phyloP scores from a whole-genome alignment of 1,140 invertebrate genomes.

The Laodelphax striatellus region DNA sequence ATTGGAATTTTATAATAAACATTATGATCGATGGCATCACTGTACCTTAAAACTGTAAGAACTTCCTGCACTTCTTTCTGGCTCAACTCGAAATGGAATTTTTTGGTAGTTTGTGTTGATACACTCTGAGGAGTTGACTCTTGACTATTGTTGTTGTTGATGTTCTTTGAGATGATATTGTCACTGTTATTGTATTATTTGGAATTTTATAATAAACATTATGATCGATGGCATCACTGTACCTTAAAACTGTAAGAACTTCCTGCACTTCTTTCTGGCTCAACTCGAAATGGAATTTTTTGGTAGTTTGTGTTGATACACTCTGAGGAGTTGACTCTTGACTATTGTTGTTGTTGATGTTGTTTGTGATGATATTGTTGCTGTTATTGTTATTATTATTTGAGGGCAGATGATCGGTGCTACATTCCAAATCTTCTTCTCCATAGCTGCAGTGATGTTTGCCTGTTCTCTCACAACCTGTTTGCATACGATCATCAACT shows the following conservation, averaged over 20 bases:
- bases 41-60: conserved; percentile 30
- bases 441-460: conserved; percentile 50
- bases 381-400: not conserved
- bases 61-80: conserved; percentile 37
- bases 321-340: not conserved
- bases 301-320: not conserved
- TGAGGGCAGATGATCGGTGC: not conserved
- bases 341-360: not conserved
- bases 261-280: conserved; percentile 37
- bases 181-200: too few relatives aligned
- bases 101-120: conserved; percentile 8
- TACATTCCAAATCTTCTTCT: conserved; percentile 22
- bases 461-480: conserved; percentile 52
- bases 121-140: not conserved
- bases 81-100: conserved; percentile 35
- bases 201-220: too few relatives aligned
- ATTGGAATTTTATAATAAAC: too few relatives aligned
- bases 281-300: conserved; percentile 33
- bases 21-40: too few relatives aligned
- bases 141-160: not conserved
- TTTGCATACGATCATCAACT: conserved; percentile 55
- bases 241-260: conserved; percentile 34
- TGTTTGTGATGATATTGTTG: not conserved
- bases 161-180: too few relatives aligned
- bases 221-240: not conserved